Conservation (phyloP, 2,888 invertebrate species). For the Tetragnatha montana region DNA sequence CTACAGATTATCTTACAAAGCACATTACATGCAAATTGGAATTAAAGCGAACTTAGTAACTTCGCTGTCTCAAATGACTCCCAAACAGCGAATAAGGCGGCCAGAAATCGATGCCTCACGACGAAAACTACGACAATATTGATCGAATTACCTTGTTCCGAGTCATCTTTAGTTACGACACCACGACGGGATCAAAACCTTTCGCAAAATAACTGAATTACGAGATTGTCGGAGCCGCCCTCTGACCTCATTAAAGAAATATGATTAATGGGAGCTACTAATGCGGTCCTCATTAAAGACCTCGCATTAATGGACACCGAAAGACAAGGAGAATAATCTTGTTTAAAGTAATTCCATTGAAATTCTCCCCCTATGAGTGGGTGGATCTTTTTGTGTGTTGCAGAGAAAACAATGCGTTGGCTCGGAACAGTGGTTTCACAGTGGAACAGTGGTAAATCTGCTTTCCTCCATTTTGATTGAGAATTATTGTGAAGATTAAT, state of each 20-base stretch:
- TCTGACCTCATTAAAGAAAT: constrained; percentile 51
- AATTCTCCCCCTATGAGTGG: constrained; percentile 8
- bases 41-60: no score
- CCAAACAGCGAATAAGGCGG: not conserved
- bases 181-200: constrained; percentile 3
- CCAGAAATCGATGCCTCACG: not conserved
- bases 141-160: not conserved
- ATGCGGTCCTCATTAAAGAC: constrained; percentile 14
- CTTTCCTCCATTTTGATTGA: no score
- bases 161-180: not conserved
- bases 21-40: no score
- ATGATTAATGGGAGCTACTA: constrained; percentile 42
- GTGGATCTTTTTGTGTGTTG: no score
- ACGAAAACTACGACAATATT: not conserved
- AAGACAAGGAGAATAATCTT: constrained; percentile 4
- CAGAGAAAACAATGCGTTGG: no score
- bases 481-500: no score
- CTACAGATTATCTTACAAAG: no score
- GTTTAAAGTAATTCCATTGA: constrained; percentile 5
- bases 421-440: no score
- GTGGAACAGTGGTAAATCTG: no score
- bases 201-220: constrained; percentile 31
- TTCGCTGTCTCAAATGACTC: not conserved
- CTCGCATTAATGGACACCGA: not conserved
- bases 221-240: constrained; percentile 23